These are phyloP conservation scores for Polypterus bichir DNA, from an alignment of 2,113 vertebrate species.

Conservation along the genomic window DNA sequence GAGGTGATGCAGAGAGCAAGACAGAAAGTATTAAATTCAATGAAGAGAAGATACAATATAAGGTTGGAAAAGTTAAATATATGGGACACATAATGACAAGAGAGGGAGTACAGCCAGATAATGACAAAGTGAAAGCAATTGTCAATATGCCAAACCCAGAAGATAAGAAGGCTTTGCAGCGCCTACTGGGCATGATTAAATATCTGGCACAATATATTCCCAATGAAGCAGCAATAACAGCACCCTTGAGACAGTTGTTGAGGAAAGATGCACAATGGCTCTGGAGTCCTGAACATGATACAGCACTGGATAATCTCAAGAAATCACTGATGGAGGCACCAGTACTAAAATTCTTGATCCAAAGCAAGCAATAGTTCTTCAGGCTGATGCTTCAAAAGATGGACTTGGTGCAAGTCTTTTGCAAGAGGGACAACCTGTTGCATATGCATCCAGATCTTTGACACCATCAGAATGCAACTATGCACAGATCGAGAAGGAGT, in stretches of 20 bases:
- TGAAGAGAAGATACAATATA: slow-evolving; percentile 12
- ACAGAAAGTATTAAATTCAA: slow-evolving; percentile 8
- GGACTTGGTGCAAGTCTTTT: no score
- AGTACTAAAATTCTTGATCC: no score
- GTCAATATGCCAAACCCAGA: slow-evolving; percentile 1
- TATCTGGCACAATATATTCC: slow-evolving; percentile 7
- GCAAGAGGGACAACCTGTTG: background rate
- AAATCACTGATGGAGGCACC: background rate
- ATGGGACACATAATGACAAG: slow-evolving; percentile 6
- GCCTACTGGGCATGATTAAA: slow-evolving; percentile 2
- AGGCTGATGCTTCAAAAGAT: no score
- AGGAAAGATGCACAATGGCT: background rate
- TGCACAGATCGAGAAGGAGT: slow-evolving; percentile 12
- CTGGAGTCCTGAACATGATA: background rate
- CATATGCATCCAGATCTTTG: background rate
- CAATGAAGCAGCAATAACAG: slow-evolving; percentile 2
- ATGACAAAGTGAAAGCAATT: slow-evolving; percentile 5
- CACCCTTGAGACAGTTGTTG: background rate
- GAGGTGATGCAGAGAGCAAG: background rate
- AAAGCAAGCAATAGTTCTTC: no score
- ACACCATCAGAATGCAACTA: slow-evolving; percentile 4
- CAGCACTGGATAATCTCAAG: no score
- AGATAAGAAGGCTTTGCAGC: slow-evolving; percentile 7
- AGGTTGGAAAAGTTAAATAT: slow-evolving; percentile 9
- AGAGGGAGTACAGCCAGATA: slow-evolving; percentile 4